A percentile compares a stretch with the other conserved stretches of the same genome.
These are phyloP conservation scores for Bellardia bayeri DNA, from an alignment of 2,888 invertebrate genomes.

Conservation along the genomic window DNA sequence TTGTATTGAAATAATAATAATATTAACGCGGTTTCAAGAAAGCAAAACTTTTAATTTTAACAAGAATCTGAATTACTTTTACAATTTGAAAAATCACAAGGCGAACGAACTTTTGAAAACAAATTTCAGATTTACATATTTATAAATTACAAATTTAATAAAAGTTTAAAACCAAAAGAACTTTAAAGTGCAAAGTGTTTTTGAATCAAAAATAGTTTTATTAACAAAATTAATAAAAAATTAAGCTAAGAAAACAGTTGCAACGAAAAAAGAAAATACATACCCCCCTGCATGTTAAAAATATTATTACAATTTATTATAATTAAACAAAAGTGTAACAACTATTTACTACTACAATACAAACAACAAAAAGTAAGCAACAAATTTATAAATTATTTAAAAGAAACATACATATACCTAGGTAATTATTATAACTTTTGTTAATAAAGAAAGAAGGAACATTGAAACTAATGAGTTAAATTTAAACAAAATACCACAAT, in stretches of 20 bases:
- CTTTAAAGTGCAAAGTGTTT: conserved; percentile 52
- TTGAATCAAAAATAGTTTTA: conserved; percentile 37
- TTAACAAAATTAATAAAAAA: conserved; percentile 41
- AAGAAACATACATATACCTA: not conserved
- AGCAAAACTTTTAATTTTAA: conserved; percentile 16
- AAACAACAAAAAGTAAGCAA: conserved; percentile 48
- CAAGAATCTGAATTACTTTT: not conserved
- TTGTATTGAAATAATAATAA: not conserved
- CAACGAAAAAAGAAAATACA: conserved; percentile 9
- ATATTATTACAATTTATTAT: not conserved
- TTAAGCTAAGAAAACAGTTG: conserved; percentile 41
- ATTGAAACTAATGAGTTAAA: too few species aligned
- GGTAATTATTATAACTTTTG: not conserved
- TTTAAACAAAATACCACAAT: too few species aligned
- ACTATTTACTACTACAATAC: not conserved
- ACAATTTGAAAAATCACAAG: conserved; percentile 29
- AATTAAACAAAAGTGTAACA: not conserved
- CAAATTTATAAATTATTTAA: not conserved
- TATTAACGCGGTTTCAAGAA: conserved; percentile 58
- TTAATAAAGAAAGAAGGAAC: not conserved
- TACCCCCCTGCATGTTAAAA: not conserved
- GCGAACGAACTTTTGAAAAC: conserved; percentile 63
- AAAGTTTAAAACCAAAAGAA: conserved; percentile 20
- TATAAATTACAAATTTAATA: conserved; percentile 3
- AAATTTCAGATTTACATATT: not conserved